Conservation (phyloP, 2,797 vertebrate species). For the Anomalospiza imberbis region DNA sequence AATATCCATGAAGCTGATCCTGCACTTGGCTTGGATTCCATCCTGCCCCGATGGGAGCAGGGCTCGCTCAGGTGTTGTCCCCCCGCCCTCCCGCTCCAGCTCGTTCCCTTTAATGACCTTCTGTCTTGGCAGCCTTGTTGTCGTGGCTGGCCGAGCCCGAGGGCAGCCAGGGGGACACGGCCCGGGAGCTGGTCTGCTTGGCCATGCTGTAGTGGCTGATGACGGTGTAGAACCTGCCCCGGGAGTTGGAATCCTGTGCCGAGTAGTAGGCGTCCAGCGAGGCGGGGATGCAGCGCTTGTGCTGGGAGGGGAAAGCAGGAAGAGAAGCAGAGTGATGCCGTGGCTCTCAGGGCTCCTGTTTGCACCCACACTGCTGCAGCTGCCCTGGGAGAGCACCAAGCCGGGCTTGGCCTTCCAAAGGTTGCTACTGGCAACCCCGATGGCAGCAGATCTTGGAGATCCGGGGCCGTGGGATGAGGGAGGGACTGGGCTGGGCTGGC, state of each 20-base stretch:
- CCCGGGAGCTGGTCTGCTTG: slow-evolving; percentile 96
- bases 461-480: not conserved
- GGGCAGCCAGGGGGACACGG: slow-evolving; percentile 93
- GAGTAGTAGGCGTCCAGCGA: slow-evolving; percentile 97
- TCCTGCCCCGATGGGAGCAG: slow-evolving; percentile 26
- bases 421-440: not conserved
- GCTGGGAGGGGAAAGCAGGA: slow-evolving; percentile 71
- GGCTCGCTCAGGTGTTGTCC: slow-evolving; percentile 34
- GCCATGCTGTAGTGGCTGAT: slow-evolving; percentile 99
- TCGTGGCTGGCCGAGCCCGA: slow-evolving; percentile 84
- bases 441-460: not conserved
- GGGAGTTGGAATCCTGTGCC: slow-evolving; percentile 91
- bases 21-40: slow-evolving; percentile 39
- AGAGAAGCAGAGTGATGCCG: not conserved
- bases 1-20: slow-evolving; percentile 73
- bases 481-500: not conserved
- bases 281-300: slow-evolving; percentile 96
- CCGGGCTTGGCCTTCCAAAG: not conserved
- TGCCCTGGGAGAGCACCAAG: not conserved
- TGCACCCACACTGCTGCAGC: not conserved
- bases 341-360: accelerated
- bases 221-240: slow-evolving; percentile 96
- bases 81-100: not conserved
- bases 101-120: slow-evolving; percentile 83
- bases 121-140: slow-evolving; percentile 85